phyloP scores from a whole-genome alignment of 2,113 vertebrate species.

The Spilogale gracilis region DNA sequence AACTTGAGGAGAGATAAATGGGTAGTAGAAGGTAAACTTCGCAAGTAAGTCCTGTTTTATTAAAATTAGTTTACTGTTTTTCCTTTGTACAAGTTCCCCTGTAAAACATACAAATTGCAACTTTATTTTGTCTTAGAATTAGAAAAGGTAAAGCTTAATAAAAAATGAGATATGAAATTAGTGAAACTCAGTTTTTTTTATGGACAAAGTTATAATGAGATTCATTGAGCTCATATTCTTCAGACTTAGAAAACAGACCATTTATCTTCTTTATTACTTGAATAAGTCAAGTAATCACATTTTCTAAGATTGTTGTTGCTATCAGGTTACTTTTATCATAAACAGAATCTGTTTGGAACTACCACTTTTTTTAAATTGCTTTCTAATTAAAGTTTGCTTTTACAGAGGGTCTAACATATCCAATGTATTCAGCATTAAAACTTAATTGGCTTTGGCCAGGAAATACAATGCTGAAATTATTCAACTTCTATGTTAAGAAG shows the following conservation, averaged over 20 bases:
- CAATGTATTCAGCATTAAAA: constrained; percentile 69
- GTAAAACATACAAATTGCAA: constrained; percentile 11
- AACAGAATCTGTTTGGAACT: constrained; percentile 69
- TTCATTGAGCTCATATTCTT: constrained; percentile 60
- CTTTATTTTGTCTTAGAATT: constrained; percentile 48
- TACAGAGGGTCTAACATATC: constrained; percentile 49
- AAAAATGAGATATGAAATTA: constrained; percentile 68
- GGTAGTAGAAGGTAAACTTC: constrained; percentile 96
- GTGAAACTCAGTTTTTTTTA: constrained; percentile 8
- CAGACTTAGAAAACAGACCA: constrained; percentile 47
- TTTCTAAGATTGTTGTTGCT: constrained; percentile 71
- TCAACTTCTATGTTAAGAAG: constrained; percentile 14
- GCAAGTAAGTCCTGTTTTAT: constrained; percentile 94
- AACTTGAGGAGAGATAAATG: constrained; percentile 98
- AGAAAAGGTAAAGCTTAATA: constrained; percentile 65
- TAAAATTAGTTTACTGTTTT: constrained; percentile 54
- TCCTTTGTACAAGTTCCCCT: neutral
- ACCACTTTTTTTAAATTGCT: constrained; percentile 52
- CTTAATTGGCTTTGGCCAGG: constrained; percentile 53
- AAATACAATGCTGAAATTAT: constrained; percentile 55
- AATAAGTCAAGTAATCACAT: constrained; percentile 40
- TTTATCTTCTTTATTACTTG: constrained; percentile 69
- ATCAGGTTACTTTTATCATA: constrained; percentile 47
- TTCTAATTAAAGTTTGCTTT: constrained; percentile 73
- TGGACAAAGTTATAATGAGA: constrained; percentile 50